Conservation (phyloP, 2,797 vertebrate species). For the Hoplostethus atlanticus region DNA sequence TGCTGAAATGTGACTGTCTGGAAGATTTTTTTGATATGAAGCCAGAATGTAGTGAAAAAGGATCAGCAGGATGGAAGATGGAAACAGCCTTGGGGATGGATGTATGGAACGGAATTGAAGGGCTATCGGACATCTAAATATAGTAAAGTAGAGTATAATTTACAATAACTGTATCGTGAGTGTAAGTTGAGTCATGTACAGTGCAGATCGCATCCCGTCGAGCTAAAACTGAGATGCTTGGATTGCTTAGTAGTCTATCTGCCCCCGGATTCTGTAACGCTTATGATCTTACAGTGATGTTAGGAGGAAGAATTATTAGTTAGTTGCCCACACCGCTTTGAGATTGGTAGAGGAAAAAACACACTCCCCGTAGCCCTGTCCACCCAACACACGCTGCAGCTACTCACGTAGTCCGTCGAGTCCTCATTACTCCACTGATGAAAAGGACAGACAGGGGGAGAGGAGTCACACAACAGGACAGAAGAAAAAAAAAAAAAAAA, state of each 20-base stretch:
- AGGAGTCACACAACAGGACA: constrained; percentile 47
- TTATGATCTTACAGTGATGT: background rate
- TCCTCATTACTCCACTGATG: constrained; percentile 92
- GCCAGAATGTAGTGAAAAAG: background rate
- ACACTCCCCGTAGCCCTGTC: constrained; percentile 54
- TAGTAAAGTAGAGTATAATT: background rate
- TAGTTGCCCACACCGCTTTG: constrained; percentile 42
- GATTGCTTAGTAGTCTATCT: background rate
- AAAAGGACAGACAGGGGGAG: constrained; percentile 76
- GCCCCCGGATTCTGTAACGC: background rate
- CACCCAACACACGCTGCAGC: constrained; percentile 80
- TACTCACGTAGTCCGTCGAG: constrained; percentile 92
- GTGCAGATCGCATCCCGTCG: background rate
- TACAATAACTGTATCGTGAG: background rate
- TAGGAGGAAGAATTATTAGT: constrained; percentile 17
- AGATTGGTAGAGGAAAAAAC: constrained; percentile 33
- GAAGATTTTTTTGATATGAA: background rate
- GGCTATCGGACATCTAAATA: background rate
- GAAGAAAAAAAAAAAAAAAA: constrained; percentile 21
- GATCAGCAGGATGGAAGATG: background rate
- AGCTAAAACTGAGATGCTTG: background rate
- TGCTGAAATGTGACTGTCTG: background rate
- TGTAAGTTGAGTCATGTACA: background rate
- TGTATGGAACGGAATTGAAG: background rate
- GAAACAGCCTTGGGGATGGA: background rate